Evolutionary conservation across 1,140 invertebrate species (phyloP), one percentile per base, ranked within the genome.

Genomic region (Delia radicum): DNA sequence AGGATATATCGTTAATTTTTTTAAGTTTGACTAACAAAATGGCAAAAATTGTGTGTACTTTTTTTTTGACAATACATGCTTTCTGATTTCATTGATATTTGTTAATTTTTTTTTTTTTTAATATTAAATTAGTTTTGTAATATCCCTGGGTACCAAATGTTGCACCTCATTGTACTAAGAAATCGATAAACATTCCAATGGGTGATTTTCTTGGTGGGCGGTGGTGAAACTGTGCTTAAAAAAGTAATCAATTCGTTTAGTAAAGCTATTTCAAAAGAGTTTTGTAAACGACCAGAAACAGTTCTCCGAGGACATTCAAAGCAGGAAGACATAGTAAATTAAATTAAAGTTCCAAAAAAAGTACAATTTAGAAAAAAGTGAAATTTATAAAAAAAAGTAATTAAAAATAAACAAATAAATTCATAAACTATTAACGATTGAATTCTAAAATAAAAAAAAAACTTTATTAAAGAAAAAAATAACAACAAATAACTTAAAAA

Each of bases 261-360:
- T 69, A 37, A 69, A 69, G 65, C 65, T 69, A 69, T 69, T 69
- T 69, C 6, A 69, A 69, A 69, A 69, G 65, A 69, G 65, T 33
- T 69, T 33, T 69, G n/a, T 33, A 31, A 69, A 69, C 29, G 29
- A 69, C 65, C 24, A 69, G 29, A 69, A 69, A 33, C 65, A 69
- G 65, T 69, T 69, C 65, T 69, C 65, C 65, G 65, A 69, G 65
- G 65, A 69, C 65, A 69, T 69, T 69, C 65, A 69, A 26, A 69
- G 65, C 65, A 69, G 65, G 65, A 69, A 69, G 65, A 69, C 65
- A 65, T 15, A 65, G 18, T 28, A 15, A 28, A 28, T 18, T 33
- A 31, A 10, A 33, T 24, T 3, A 8, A 67, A n/a, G 18, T n/a
- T 3, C 2, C 29, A 69, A 69, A 6, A 15, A 24, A 69, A 69